These are phyloP conservation scores for Antechinus flavipes DNA, from an alignment of 2,113 vertebrate genomes.

Conservation along the genomic window DNA sequence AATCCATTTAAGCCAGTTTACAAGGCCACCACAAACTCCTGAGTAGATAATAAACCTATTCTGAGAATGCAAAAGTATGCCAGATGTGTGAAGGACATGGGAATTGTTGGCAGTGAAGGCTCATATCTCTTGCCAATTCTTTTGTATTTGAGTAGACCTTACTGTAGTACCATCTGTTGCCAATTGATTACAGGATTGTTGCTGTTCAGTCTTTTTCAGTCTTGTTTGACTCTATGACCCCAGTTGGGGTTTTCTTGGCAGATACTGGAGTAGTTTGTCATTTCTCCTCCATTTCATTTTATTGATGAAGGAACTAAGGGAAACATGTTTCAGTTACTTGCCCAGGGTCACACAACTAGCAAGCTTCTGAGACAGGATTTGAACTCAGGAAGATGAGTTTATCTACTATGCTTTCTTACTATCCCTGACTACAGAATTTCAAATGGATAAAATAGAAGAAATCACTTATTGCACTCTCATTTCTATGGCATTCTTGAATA, in stretches of 20 bases:
- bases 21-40: neutral
- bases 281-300: neutral
- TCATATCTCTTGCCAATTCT: neutral
- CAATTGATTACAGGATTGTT: neutral
- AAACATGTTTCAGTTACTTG: neutral
- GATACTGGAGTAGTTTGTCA: neutral
- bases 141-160: neutral
- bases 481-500: neutral
- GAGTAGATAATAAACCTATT: conserved; percentile 32
- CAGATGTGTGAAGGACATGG: neutral
- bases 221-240: neutral
- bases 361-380: neutral
- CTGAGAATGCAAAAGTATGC: neutral
- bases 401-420: neutral
- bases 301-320: neutral
- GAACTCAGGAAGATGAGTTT: neutral
- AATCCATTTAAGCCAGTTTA: conserved; percentile 6
- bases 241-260: neutral
- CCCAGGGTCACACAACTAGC: neutral
- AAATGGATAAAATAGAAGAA: conserved; percentile 14
- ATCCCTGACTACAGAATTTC: conserved; percentile 4
- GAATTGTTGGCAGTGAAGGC: neutral
- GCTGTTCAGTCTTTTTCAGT: neutral
- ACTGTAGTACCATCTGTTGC: neutral
- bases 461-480: neutral